A percentile compares a stretch with the other conserved stretches of the same genome.
phyloP scores from a whole-genome alignment of 2,797 vertebrate species.

The Scyliorhinus canicula region DNA sequence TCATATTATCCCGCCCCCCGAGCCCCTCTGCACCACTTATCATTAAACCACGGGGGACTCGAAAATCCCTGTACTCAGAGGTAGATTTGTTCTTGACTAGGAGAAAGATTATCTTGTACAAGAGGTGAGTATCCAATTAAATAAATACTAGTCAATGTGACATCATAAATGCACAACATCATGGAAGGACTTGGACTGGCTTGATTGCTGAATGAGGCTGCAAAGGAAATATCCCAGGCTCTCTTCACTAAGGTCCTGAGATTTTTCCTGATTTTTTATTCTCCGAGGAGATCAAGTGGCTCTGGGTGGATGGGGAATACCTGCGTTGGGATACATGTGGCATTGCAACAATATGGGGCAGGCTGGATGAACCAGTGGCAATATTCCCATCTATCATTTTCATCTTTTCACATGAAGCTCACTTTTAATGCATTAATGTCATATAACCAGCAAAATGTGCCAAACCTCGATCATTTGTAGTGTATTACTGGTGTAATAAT shows the following conservation, averaged over 20 bases:
- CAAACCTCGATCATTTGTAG: not conserved
- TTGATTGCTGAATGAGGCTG: not conserved
- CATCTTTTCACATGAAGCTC: not conserved
- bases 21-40: too few species aligned
- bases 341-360: not conserved
- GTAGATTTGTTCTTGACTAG: not conserved
- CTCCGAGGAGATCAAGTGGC: not conserved
- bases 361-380: not conserved
- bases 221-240: not conserved
- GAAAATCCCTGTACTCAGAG: too few species aligned
- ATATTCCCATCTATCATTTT: not conserved
- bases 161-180: not conserved
- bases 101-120: not conserved
- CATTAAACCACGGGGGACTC: too few species aligned
- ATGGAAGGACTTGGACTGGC: not conserved
- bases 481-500: not conserved
- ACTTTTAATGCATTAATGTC: not conserved
- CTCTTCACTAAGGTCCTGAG: not conserved
- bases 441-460: not conserved
- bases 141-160: not conserved
- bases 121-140: not conserved
- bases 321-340: not conserved
- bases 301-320: not conserved
- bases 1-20: too few species aligned
- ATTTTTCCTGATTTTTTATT: not conserved